Evolutionary conservation across 2,113 vertebrate species (phyloP), one percentile per base, ranked within the genome.

Genomic region (Poeciliopsis prolifica): DNA sequence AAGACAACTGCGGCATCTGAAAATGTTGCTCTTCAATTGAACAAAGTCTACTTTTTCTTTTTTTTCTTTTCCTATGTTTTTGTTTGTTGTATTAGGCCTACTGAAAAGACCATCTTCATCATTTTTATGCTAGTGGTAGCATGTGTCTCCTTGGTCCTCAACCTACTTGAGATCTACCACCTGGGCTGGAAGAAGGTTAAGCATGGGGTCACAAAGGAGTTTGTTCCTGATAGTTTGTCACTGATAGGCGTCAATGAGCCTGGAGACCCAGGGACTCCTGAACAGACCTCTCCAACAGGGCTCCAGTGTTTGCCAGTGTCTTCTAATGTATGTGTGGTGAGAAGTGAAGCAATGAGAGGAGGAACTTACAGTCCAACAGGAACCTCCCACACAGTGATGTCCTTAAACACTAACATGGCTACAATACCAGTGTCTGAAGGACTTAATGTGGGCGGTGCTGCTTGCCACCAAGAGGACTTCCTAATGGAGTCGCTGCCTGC

Each of bases 171-270:
- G 90, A 93, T 94, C 81, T 93, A 90, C 79, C 97, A 98, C 90
- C 91, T 98, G 89, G 97, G 97, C 66, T 98, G 97, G 97, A 98
- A 96, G 91, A 98, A 97, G 77, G 94, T 98, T 26, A 97, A 96
- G 78, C 96, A 96, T 79, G 95, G 96, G 0, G 89, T 98, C 88
- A 95, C 92, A 69, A 95, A 92, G 48, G 91, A 91, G 60, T 94
- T 94, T 61, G 78, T 65, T 29, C 88, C 92, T 2, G 93, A 95
- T 64, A 80, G 71, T 60, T 79, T 91, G 79, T 91, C 83, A 0
- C 73, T 91, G 26, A 82, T 89, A 7, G 83, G 79, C 10, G 63
- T 63, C 3, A 77, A 82, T 3, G 82, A 73, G 61, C 81, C 74
- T 0, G 75, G 78, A 10, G 86, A 91, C 1, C 29, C 86, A 0